phyloP scores from a whole-genome alignment of 2,888 invertebrate species.

The Odontocolon sp. region DNA sequence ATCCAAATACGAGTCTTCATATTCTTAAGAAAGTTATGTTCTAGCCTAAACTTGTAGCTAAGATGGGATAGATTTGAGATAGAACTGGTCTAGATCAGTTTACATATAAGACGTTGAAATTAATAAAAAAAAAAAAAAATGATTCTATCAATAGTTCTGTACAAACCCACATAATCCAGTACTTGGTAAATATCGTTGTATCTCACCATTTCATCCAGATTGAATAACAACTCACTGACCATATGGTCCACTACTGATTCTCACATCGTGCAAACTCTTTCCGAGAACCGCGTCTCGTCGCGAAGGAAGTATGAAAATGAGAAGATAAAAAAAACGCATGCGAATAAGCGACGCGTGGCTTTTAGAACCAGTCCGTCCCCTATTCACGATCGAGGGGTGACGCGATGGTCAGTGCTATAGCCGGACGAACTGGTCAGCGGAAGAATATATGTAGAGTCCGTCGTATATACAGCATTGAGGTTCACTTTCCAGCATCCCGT shows the following conservation, averaged over 20 bases:
- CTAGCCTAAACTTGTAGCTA: no score
- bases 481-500: conserved; percentile 75
- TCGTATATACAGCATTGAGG: conserved; percentile 6
- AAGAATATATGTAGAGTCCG: conserved; percentile 19
- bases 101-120: no score
- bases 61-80: no score
- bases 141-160: no score
- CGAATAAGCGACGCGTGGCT: conserved; percentile 22
- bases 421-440: conserved; percentile 73
- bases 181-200: not conserved
- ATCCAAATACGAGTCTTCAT: no score
- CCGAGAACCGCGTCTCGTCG: conserved; percentile 41
- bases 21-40: no score
- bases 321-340: conserved; percentile 21
- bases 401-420: conserved; percentile 56
- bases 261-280: conserved; percentile 64
- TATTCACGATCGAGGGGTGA: conserved; percentile 59
- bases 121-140: no score
- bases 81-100: no score
- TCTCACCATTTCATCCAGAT: conserved; percentile 10
- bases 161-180: no score
- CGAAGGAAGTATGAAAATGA: conserved; percentile 46
- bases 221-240: conserved; percentile 14
- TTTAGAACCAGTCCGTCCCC: conserved; percentile 73
- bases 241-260: conserved; percentile 52